Evolutionary conservation across 1,140 invertebrate species (phyloP), one percentile per base, ranked within the genome.

Genomic region (Sitobion miscanthi): DNA sequence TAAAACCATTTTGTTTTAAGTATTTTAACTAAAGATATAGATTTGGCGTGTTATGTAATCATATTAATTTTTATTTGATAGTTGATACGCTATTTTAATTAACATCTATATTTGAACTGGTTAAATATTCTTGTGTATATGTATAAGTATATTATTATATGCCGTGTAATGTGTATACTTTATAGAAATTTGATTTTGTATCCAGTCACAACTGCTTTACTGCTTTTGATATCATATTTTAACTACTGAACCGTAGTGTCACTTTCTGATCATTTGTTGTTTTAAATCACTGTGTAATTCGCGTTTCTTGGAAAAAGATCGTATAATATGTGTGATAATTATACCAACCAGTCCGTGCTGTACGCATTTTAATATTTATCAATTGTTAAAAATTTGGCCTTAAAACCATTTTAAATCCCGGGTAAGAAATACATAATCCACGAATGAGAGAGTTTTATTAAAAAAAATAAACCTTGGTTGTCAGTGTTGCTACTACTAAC

Each of bases 221-320:
- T 69, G 30, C 14, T 54, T 89, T 14, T 9, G 21, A 54, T 89
- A 89, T 54, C 87, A 54, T 77, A 77, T 45, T 54, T 89, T 89
- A 54, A 54, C 87, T 89, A 52, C 49, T 77, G 23, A 38, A 85
- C 23, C 82, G 21, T 25, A 3, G 30, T 20, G 35, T 89, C 52
- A 21, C 52, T 89, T 89, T 52, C 42, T 57, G 14, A 57, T 38
- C 57, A 57, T 89, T 38, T 57, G 38, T 42, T 57, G 35, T 89
- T 83, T 52, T 17, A 92, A 92, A 92, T 47, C n/a, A n/a, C 62
- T 83, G 77, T 35, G n/a, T 83, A 92, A 83, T 85, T 92, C 35
- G 21, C 54, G 35, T 77, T 52, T 52, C 91, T 92, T 23, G n/a
- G n/a, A 85, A 91, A 92, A 83, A 49, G 1, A 54, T 54, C n/a